phyloP scores from a whole-genome alignment of 2,888 invertebrate genomes.

The Lumbricus terrestris region DNA sequence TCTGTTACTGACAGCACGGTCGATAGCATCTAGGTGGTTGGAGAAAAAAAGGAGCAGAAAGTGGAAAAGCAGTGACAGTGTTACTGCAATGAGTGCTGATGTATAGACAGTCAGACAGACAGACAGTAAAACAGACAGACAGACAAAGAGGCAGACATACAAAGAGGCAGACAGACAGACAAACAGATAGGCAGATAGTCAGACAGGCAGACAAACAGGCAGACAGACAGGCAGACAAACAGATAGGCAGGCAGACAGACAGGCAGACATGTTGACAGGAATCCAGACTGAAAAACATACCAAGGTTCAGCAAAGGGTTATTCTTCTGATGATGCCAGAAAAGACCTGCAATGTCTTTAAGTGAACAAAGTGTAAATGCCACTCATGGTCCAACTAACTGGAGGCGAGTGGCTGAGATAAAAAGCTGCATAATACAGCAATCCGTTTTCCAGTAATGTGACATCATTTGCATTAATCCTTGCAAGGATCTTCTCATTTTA shows the following conservation, averaged over 20 bases:
- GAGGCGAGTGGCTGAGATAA: no score
- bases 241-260: neutral
- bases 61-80: neutral
- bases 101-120: neutral
- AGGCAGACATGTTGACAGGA: neutral
- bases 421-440: no score
- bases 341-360: neutral
- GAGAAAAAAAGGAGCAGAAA: neutral
- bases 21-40: neutral
- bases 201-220: no score
- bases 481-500: constrained; percentile 3
- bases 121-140: neutral
- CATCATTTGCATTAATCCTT: neutral
- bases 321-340: neutral
- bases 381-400: no score
- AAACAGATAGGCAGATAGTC: no score
- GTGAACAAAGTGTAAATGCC: neutral
- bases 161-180: no score
- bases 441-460: no score
- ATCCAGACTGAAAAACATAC: neutral
- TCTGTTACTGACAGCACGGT: neutral
- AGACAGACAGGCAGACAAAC: no score
- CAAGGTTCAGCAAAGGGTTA: neutral
- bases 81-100: neutral
- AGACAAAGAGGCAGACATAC: neutral